phyloP scores from a whole-genome alignment of 2,113 vertebrate genomes.

The Siphamia tubifer region DNA sequence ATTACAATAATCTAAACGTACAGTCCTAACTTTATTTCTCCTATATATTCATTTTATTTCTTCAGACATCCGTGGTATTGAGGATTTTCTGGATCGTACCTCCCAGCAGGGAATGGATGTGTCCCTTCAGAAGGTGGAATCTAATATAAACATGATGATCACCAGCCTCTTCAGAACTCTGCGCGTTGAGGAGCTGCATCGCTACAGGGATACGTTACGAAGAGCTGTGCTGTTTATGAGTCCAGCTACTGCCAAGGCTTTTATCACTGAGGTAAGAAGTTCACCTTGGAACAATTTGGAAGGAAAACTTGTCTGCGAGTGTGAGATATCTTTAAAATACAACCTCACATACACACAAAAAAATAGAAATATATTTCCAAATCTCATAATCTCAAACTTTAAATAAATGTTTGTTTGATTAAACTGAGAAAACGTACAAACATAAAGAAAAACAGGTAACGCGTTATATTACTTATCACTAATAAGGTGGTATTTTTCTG shows the following conservation, averaged over 20 bases:
- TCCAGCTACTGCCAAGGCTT: constrained; percentile 92
- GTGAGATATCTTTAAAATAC: too few relatives aligned
- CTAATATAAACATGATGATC: constrained; percentile 99
- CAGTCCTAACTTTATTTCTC: not conserved
- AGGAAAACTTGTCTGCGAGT: too few relatives aligned
- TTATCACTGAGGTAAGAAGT: constrained; percentile 91
- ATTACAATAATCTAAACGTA: not conserved
- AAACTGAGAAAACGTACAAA: too few relatives aligned
- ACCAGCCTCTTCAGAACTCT: constrained; percentile 94
- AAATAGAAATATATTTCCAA: too few relatives aligned
- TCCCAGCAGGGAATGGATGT: constrained; percentile 99
- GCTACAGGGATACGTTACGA: constrained; percentile 93
- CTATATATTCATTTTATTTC: constrained; percentile 6
- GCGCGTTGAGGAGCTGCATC: constrained; percentile 95
- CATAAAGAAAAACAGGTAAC: too few relatives aligned
- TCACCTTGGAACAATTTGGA: too few relatives aligned
- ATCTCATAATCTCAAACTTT: too few relatives aligned
- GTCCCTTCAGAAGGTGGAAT: constrained; percentile 98
- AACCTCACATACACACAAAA: too few relatives aligned
- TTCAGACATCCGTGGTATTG: constrained; percentile 96
- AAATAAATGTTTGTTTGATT: too few relatives aligned
- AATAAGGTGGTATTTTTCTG: too few relatives aligned
- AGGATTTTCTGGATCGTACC: constrained; percentile 95
- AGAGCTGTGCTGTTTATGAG: constrained; percentile 96
- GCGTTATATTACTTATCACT: too few relatives aligned